Conservation (phyloP, 1,140 invertebrate genomes). For the Drosophila bocki region DNA sequence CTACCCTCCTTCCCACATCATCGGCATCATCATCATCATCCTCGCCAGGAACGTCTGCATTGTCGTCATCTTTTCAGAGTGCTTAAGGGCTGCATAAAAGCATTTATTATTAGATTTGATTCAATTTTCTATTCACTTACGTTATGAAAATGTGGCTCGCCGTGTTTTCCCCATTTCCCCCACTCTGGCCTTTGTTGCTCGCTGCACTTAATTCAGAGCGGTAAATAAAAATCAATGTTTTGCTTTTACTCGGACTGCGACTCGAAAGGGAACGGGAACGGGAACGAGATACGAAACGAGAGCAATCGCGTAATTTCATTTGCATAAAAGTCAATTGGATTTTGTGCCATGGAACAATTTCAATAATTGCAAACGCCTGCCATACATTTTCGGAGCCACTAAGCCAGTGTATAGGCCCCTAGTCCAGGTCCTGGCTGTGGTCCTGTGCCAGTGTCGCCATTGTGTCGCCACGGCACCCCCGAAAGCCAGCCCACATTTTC, state of each 20-base stretch:
- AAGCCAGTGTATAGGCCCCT: conserved; percentile 36
- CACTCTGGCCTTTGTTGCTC: conserved; percentile 16
- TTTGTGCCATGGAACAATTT: conserved; percentile 74
- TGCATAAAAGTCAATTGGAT: conserved; percentile 82
- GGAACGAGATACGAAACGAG: conserved; percentile 26
- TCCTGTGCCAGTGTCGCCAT: conserved; percentile 52
- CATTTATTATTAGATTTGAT: conserved; percentile 84
- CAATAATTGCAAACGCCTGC: conserved; percentile 64
- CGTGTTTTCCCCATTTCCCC: conserved; percentile 34
- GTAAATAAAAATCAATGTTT: conserved; percentile 83
- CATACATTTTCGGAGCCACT: conserved; percentile 49
- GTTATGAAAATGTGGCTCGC: conserved; percentile 81
- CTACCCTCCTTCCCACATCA: background rate
- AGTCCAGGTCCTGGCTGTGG: conserved; percentile 10
- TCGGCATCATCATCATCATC: conserved; percentile 21
- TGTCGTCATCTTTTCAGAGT: conserved; percentile 82
- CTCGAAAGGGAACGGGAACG: conserved; percentile 26
- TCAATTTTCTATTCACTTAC: conserved; percentile 84
- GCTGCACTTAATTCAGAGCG: conserved; percentile 73
- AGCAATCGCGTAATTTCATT: conserved; percentile 79
- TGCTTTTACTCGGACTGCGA: conserved; percentile 53
- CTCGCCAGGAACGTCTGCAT: conserved; percentile 40
- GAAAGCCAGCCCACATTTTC: conserved; percentile 22
- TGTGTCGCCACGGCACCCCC: conserved; percentile 68
- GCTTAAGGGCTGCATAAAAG: conserved; percentile 84